Base-by-base conservation (phyloP, 2,797 vertebrate species). In the Anabacerthia variegaticeps region DNA sequence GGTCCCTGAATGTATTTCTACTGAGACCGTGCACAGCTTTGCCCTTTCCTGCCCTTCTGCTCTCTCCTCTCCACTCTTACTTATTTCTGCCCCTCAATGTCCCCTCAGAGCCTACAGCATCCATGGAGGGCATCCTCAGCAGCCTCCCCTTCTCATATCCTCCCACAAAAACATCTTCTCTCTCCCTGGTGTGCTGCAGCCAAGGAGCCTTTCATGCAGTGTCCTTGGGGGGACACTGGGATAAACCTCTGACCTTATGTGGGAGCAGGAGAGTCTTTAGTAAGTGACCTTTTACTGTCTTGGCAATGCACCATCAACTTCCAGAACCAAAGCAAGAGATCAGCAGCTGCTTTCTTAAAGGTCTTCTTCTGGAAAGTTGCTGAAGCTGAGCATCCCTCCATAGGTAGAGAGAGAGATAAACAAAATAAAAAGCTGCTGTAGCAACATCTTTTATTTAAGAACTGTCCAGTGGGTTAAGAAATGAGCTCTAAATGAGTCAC, bases 171-270 rank as follows among this genome's bases (percentile, higher is more conserved):
- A 39, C 32, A 4, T 36, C 13, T 3, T 6, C 1, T 10, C 18
- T n/a, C 10, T 61, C 24, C 41, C 2, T 30, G 73, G 32, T 0
- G 4, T 19, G 4, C 14, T 0, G 69, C 59, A 7, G 87, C 37
- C 5, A 1, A 48, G 62, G 52, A 51, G 67, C 46, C 0, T 12
- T 65, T 21, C 49, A 0, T 51, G 0, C 2, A 0, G 0, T 3
- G 11, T 51, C 81, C 92, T n/a, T 24, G 11, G 54, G 89, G 10
- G 10, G 43, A 52, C 4, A 23, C 58, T 68, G 8, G 3, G 58
- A 16, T 56, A 8, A 63, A 39, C 41, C 72, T 14, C 76, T 68
- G 76, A 49, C 75, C 88, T 51, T 66, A 14, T 0, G 14, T 0
- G 14, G 62, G 43, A 71, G 34, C 36, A 10, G n/a, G 78, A 13